These are phyloP conservation scores for Lasioglossum vierecki DNA, from an alignment of 2,888 invertebrate genomes.

Conservation along the genomic window DNA sequence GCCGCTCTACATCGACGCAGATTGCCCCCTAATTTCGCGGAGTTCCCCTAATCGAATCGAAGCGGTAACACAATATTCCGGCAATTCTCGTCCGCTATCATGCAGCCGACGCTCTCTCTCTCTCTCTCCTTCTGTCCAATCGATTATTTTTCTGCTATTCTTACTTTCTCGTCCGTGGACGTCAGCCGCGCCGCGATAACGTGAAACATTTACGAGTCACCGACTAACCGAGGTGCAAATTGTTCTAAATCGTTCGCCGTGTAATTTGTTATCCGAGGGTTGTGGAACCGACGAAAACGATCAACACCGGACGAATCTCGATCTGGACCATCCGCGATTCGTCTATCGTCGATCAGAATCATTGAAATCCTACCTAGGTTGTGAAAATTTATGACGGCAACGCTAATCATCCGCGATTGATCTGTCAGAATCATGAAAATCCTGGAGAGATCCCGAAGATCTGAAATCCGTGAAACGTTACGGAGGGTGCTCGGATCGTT, in stretches of 20 bases:
- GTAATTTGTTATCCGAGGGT: background rate
- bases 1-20: background rate
- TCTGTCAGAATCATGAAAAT: background rate
- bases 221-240: constrained; percentile 20
- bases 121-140: constrained; percentile 10
- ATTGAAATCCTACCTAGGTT: background rate
- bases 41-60: background rate
- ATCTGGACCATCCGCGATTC: background rate
- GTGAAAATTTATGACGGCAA: too few relatives aligned
- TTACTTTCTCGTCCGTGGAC: constrained; percentile 15
- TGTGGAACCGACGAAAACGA: constrained; percentile 9
- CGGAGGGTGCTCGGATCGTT: constrained; percentile 31
- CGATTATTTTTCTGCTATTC: constrained; percentile 52
- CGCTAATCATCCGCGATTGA: background rate
- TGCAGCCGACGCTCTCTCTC: background rate
- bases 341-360: background rate
- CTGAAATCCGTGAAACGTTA: constrained; percentile 27
- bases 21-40: background rate
- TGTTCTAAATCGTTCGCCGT: constrained; percentile 14
- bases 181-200: constrained; percentile 32
- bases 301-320: background rate
- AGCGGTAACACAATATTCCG: background rate
- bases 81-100: constrained; percentile 27
- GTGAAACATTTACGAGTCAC: constrained; percentile 38
- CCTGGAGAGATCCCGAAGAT: background rate